Percentiles rank a stretch among this genome's conserved stretches.
These are phyloP conservation scores for Sinelater perroti DNA, from an alignment of 2,888 invertebrate species.

Conservation along the genomic window DNA sequence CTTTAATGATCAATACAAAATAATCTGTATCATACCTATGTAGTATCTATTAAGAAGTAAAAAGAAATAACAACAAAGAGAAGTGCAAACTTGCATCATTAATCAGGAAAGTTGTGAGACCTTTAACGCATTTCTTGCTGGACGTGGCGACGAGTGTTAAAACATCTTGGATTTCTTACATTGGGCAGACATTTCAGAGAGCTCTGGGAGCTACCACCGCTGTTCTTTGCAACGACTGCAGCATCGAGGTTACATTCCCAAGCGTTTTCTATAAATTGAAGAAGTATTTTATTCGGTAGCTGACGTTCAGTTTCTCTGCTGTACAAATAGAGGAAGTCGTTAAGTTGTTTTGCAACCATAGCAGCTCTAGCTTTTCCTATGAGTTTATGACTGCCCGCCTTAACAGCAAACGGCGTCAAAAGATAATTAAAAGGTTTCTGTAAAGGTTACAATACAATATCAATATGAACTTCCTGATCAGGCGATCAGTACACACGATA, in stretches of 20 bases:
- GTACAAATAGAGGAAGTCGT: slow-evolving; percentile 85
- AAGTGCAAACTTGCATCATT: not conserved
- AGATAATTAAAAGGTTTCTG: slow-evolving; percentile 76
- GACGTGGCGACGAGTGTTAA: slow-evolving; percentile 14
- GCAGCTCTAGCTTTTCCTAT: slow-evolving; percentile 84
- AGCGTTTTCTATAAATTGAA: slow-evolving; percentile 69
- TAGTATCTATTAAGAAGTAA: too few species aligned
- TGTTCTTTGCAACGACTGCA: slow-evolving; percentile 51
- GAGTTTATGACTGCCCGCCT: slow-evolving; percentile 71
- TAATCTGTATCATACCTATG: too few species aligned
- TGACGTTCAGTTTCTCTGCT: slow-evolving; percentile 81
- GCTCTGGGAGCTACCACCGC: slow-evolving; percentile 48
- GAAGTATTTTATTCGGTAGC: slow-evolving; percentile 65
- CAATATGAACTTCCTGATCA: slow-evolving; percentile 68
- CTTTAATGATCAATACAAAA: too few species aligned
- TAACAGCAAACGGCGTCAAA: slow-evolving; percentile 72
- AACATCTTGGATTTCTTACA: slow-evolving; percentile 41
- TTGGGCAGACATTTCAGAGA: slow-evolving; percentile 57
- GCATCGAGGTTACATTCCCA: slow-evolving; percentile 79
- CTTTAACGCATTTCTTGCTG: slow-evolving; percentile 13
- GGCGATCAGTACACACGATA: slow-evolving; percentile 74
- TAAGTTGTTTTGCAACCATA: slow-evolving; percentile 82
- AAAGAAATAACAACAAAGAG: not conserved
- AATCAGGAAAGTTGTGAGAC: slow-evolving; percentile 26
- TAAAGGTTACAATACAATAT: slow-evolving; percentile 79